These are phyloP conservation scores for Hystrix cristata DNA, from an alignment of 2,113 vertebrate genomes.

Conservation along the genomic window DNA sequence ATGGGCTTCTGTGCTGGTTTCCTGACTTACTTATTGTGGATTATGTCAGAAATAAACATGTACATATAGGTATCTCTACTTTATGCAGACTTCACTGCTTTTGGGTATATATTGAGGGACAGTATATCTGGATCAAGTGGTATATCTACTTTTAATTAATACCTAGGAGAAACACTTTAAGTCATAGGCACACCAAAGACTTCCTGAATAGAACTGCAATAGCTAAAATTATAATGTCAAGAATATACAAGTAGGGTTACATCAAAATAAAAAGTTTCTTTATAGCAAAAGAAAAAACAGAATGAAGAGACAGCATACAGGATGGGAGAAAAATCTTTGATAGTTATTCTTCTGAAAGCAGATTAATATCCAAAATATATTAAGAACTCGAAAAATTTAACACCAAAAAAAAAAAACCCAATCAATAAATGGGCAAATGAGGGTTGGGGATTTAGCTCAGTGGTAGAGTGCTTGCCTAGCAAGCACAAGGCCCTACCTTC, in stretches of 20 bases:
- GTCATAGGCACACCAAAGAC: neutral
- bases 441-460: no score
- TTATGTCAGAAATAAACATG: neutral
- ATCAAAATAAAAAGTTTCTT: neutral
- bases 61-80: neutral
- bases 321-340: neutral
- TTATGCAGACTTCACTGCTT: neutral
- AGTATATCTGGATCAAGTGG: neutral
- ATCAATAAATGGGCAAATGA: neutral
- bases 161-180: neutral
- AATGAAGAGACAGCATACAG: no score
- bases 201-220: neutral
- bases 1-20: neutral
- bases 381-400: neutral
- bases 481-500: no score
- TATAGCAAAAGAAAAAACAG: no score
- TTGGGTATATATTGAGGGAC: neutral
- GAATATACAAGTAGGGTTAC: neutral
- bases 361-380: neutral
- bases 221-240: neutral
- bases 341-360: neutral
- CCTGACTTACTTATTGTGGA: neutral
- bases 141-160: neutral
- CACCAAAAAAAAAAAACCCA: neutral
- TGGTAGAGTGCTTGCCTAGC: no score